phyloP scores from a whole-genome alignment of 35 echinoderm and acorn worm species.

The Amphiura filiformis region DNA sequence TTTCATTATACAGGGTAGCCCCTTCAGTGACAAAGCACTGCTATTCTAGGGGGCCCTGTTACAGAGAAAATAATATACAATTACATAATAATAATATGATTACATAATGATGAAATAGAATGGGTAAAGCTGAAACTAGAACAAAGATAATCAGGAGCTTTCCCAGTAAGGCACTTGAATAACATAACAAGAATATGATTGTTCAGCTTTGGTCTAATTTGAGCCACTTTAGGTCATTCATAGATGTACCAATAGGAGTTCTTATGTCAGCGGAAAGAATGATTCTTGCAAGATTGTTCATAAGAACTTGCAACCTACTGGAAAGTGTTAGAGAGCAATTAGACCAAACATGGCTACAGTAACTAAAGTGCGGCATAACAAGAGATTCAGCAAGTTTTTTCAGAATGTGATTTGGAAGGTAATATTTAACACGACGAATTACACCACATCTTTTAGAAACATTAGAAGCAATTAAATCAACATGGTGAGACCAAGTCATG shows the following conservation, averaged over 20 bases:
- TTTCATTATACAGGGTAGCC: too few relatives aligned
- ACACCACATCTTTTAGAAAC: neutral
- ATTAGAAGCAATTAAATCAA: conserved; percentile 1
- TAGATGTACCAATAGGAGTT: neutral
- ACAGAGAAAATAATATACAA: too few relatives aligned
- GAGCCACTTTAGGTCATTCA: neutral
- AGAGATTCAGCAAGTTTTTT: conserved; percentile 9
- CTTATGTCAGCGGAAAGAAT: conserved; percentile 14
- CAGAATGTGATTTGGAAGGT: neutral
- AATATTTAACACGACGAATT: conserved; percentile 21
- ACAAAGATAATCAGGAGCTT: too few relatives aligned
- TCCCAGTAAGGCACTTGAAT: too few relatives aligned
- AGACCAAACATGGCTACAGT: conserved; percentile 15
- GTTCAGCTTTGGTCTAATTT: neutral
- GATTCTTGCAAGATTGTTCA: conserved; percentile 8
- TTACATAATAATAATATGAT: too few relatives aligned
- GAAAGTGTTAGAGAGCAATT: neutral
- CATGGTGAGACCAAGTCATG: conserved; percentile 14
- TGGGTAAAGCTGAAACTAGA: too few relatives aligned
- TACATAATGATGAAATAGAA: too few relatives aligned
- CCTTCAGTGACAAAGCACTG: too few relatives aligned
- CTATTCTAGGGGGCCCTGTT: too few relatives aligned
- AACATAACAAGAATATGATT: too few relatives aligned
- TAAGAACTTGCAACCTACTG: neutral
- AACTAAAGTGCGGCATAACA: conserved; percentile 24